phyloP scores from a whole-genome alignment of 2,797 vertebrate genomes.

The Channallabes apus region DNA sequence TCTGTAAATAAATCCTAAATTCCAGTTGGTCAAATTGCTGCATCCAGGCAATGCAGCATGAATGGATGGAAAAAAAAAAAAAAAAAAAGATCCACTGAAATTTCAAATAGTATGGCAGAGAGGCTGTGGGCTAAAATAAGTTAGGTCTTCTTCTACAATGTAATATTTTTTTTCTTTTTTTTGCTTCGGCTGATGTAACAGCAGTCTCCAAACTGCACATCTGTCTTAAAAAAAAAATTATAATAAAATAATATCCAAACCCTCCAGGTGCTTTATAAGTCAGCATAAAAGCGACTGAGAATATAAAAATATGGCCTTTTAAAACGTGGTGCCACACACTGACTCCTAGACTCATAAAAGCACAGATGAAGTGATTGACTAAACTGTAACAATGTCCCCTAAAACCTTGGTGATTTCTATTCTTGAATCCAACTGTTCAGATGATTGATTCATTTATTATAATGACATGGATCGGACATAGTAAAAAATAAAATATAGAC shows the following conservation, averaged over 20 bases:
- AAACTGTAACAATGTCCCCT: neutral
- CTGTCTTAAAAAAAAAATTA: neutral
- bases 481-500: neutral
- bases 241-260: neutral
- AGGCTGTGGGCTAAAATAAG: neutral
- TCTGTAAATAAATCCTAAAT: slow-evolving; percentile 14
- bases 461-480: neutral
- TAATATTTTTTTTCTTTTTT: neutral
- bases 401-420: neutral
- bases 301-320: neutral
- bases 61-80: slow-evolving; percentile 4
- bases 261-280: neutral
- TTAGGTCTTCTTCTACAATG: neutral
- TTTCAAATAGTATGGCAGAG: neutral
- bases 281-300: neutral
- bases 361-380: neutral
- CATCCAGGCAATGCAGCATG: slow-evolving; percentile 9
- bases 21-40: neutral
- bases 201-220: neutral
- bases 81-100: neutral
- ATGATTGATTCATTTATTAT: neutral
- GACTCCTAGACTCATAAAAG: neutral
- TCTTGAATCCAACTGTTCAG: neutral
- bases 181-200: neutral
- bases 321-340: neutral